These are phyloP conservation scores for Bilobella aurantiaca DNA, from an alignment of 1,140 invertebrate genomes.

Conservation along the genomic window DNA sequence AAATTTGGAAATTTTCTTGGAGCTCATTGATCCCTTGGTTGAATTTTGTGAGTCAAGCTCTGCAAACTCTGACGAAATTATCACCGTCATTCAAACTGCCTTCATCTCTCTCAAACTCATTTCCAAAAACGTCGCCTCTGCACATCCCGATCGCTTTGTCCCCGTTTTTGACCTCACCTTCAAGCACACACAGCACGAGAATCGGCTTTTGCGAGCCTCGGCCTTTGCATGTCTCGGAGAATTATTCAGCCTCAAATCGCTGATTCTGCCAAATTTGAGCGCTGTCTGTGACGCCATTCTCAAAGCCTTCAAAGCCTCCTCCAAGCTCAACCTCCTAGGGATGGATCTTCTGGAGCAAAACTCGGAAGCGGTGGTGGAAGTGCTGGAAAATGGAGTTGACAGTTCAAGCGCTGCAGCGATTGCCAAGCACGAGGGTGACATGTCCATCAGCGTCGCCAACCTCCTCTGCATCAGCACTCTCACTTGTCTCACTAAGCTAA, in stretches of 20 bases:
- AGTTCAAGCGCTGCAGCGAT: too few relatives aligned
- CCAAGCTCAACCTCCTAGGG: slow-evolving; percentile 10
- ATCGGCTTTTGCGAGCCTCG: slow-evolving; percentile 23
- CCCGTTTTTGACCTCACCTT: slow-evolving; percentile 22
- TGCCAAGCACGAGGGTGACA: slow-evolving; percentile 5
- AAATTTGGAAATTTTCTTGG: slow-evolving; percentile 42
- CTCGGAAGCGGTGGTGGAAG: neutral
- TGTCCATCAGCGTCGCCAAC: slow-evolving; percentile 14
- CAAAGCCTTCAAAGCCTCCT: slow-evolving; percentile 23
- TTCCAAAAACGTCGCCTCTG: slow-evolving; percentile 53
- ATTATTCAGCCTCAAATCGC: slow-evolving; percentile 30
- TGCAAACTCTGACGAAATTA: slow-evolving; percentile 43
- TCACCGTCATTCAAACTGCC: slow-evolving; percentile 65
- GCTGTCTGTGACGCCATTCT: slow-evolving; percentile 21
- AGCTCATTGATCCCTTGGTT: slow-evolving; percentile 51
- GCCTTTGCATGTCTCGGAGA: slow-evolving; percentile 29
- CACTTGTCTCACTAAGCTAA: slow-evolving; percentile 26
- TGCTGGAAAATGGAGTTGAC: neutral
- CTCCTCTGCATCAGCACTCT: slow-evolving; percentile 29
- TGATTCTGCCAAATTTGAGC: slow-evolving; percentile 30
- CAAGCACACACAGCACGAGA: slow-evolving; percentile 13
- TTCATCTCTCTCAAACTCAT: slow-evolving; percentile 70
- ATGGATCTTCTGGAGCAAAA: neutral
- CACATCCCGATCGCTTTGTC: slow-evolving; percentile 52
- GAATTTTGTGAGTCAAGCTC: slow-evolving; percentile 40